Conservation (phyloP, 2,888 invertebrate species). For the Lasioglossum oenotherae region DNA sequence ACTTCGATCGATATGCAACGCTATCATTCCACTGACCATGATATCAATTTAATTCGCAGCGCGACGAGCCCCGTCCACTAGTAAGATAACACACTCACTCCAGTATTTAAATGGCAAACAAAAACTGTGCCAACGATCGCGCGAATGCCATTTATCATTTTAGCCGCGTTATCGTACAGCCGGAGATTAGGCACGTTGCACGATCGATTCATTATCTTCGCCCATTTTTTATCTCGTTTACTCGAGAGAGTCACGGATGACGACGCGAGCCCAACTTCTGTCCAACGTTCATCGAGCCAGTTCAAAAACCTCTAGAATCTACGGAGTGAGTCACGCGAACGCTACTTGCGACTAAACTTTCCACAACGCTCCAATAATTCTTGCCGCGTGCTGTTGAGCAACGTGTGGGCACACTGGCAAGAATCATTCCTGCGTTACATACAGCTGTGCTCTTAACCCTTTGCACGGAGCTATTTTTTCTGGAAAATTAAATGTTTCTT, state of each 20-base stretch:
- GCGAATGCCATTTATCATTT: constrained; percentile 18
- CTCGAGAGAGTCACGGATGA: constrained; percentile 4
- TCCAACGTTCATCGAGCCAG: constrained; percentile 22
- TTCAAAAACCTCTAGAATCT: background rate
- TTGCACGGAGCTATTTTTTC: too few species aligned
- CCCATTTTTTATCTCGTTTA: background rate
- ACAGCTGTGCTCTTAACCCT: background rate
- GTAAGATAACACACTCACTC: constrained; percentile 13
- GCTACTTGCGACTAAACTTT: background rate
- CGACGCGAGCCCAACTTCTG: background rate
- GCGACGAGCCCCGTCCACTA: background rate
- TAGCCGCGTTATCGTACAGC: constrained; percentile 8
- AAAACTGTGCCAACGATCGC: constrained; percentile 32
- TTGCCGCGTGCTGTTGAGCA: constrained; percentile 5
- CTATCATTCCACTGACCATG: background rate
- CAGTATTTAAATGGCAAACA: constrained; percentile 40
- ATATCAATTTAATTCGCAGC: constrained; percentile 31
- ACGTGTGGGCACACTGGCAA: background rate
- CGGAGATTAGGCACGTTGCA: constrained; percentile 33
- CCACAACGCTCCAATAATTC: constrained; percentile 9
- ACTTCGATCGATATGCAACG: background rate
- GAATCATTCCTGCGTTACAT: background rate
- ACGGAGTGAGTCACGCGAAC: background rate
- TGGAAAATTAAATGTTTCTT: too few species aligned
- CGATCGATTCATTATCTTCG: constrained; percentile 44